phyloP scores from a whole-genome alignment of 1,140 invertebrate species.

The Drosophila sucinea region DNA sequence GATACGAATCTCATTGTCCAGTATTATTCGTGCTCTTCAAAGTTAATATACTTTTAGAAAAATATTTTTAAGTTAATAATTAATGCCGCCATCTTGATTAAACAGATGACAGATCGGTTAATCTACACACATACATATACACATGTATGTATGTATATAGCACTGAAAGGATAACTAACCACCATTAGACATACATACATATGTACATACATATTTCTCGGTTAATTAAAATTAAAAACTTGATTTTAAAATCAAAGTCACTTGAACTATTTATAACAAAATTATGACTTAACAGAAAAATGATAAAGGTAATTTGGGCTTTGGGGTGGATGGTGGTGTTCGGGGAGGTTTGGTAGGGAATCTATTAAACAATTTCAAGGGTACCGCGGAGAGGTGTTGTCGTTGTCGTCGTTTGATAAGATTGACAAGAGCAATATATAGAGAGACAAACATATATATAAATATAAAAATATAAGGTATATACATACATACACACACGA shows the following conservation, averaged over 20 bases:
- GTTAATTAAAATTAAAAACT: background rate
- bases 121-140: background rate
- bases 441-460: background rate
- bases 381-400: conserved; percentile 47
- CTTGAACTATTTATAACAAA: conserved; percentile 20
- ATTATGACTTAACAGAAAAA: conserved; percentile 44
- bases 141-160: background rate
- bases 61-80: background rate
- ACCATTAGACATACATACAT: background rate
- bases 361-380: conserved; percentile 61
- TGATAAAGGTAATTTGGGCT: conserved; percentile 4
- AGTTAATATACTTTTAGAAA: background rate
- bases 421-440: conserved; percentile 73
- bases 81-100: background rate
- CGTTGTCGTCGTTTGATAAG: conserved; percentile 67
- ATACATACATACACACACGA: background rate
- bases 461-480: background rate
- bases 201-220: background rate
- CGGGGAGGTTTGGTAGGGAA: background rate
- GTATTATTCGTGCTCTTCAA: background rate
- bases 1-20: background rate
- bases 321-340: background rate
- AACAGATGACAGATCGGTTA: background rate
- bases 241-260: conserved; percentile 4
- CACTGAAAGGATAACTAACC: too few relatives aligned